Conservation (phyloP, 1,140 invertebrate genomes). For the Cheumatopsyche charites region DNA sequence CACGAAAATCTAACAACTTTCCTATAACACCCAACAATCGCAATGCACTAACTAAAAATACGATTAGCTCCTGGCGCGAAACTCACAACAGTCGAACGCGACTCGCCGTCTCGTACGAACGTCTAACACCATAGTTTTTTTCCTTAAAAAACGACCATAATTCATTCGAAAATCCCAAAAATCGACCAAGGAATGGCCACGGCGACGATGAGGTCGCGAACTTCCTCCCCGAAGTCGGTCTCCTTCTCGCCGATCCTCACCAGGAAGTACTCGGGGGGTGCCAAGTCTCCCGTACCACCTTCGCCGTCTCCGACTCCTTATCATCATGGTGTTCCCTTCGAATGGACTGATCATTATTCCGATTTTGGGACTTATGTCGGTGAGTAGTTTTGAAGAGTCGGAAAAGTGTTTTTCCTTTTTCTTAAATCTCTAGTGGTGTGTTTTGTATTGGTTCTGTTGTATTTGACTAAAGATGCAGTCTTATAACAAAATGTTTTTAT, state of each 20-base stretch:
- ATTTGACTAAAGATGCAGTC: too few relatives aligned
- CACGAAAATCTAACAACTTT: too few relatives aligned
- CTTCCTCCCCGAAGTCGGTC: constrained; percentile 61
- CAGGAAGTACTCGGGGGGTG: constrained; percentile 56
- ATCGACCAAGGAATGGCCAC: constrained; percentile 53
- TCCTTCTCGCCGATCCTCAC: constrained; percentile 61
- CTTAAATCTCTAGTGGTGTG: too few relatives aligned
- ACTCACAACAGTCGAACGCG: background rate
- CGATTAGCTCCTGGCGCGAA: too few relatives aligned
- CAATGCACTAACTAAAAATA: too few relatives aligned
- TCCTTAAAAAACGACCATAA: background rate
- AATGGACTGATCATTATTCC: constrained; percentile 59
- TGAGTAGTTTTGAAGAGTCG: constrained; percentile 52
- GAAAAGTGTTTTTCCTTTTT: background rate
- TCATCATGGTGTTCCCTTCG: constrained; percentile 38
- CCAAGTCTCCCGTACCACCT: constrained; percentile 50
- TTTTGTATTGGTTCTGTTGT: too few relatives aligned
- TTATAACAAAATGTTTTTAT: too few relatives aligned
- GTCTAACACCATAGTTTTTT: background rate
- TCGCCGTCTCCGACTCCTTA: constrained; percentile 32
- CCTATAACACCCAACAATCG: too few relatives aligned
- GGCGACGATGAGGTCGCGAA: constrained; percentile 59
- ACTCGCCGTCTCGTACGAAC: background rate
- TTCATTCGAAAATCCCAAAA: too few relatives aligned
- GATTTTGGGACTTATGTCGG: constrained; percentile 61